A percentile compares a stretch with the other conserved stretches of the same genome.
phyloP scores from a whole-genome alignment of 2,797 vertebrate species.

The Falco rusticolus region DNA sequence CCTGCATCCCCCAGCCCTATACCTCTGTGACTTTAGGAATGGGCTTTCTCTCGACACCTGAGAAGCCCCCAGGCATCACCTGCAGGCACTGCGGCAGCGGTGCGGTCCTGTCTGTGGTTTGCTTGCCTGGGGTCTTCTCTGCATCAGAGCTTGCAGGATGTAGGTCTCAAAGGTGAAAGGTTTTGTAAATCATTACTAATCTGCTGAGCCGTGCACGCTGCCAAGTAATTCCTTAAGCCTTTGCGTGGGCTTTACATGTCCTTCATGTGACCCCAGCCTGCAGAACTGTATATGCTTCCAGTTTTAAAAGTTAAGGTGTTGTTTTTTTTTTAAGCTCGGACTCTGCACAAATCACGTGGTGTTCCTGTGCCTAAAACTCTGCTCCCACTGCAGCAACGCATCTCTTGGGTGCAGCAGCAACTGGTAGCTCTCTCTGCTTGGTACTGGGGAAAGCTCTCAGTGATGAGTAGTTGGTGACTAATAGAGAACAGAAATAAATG shows the following conservation, averaged over 20 bases:
- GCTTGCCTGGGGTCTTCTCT: not conserved
- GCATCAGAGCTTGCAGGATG: not conserved
- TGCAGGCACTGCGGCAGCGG: not conserved
- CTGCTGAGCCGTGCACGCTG: rapidly evolving
- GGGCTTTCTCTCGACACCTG: not conserved
- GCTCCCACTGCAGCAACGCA: rapidly evolving
- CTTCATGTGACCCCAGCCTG: not conserved
- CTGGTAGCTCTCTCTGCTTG: not conserved
- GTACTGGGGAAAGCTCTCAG: not conserved
- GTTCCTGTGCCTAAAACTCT: not conserved
- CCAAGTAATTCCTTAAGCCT: not conserved
- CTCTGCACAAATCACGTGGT: not conserved
- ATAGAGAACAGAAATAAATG: not conserved
- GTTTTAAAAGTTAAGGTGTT: not conserved
- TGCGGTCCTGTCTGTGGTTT: rapidly evolving
- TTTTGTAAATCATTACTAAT: not conserved
- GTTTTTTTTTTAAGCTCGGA: not conserved
- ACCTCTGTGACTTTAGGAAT: not conserved
- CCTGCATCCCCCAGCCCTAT: not conserved
- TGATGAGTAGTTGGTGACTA: rapidly evolving
- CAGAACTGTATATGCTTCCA: not conserved
- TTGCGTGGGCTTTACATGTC: constrained; percentile 5
- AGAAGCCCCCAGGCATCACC: not conserved
- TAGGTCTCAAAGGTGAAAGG: not conserved
- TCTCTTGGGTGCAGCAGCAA: not conserved